Percentiles rank a stretch among this genome's conserved stretches.
Conservation (phyloP, 1,140 invertebrate species). For the Brachionus angularis region DNA sequence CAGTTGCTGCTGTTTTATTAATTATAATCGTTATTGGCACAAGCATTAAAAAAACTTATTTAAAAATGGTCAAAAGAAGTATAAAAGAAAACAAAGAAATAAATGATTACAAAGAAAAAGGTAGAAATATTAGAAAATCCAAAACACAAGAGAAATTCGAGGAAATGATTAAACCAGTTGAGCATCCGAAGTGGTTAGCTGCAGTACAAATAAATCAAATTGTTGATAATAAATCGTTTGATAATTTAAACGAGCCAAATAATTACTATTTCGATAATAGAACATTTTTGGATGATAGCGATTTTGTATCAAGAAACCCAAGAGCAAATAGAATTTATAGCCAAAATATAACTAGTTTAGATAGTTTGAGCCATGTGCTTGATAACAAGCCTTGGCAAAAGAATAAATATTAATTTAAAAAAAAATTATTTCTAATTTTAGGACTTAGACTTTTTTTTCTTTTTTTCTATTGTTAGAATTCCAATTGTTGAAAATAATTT, state of each 20-base stretch:
- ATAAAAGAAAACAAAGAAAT: neutral
- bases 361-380: neutral
- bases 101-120: too few relatives aligned
- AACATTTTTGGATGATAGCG: neutral
- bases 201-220: slow-evolving; percentile 36
- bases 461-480: neutral
- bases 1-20: slow-evolving; percentile 13
- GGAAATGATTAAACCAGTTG: neutral
- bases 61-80: slow-evolving; percentile 4
- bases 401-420: neutral
- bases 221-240: slow-evolving; percentile 34
- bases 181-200: slow-evolving; percentile 17
- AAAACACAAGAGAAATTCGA: slow-evolving; percentile 27
- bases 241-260: neutral
- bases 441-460: too few relatives aligned
- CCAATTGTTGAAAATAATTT: neutral
- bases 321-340: slow-evolving; percentile 1
- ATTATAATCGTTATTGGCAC: slow-evolving; percentile 5
- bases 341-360: slow-evolving; percentile 1
- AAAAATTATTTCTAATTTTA: neutral
- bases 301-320: neutral
- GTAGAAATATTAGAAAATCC: too few relatives aligned
- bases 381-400: neutral
- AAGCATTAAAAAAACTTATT: slow-evolving; percentile 6
- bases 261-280: neutral